A percentile compares a stretch with the other conserved stretches of the same genome.
Evolutionary conservation across 1,140 invertebrate genomes (phyloP).

Genomic region (Heliconius congener): DNA sequence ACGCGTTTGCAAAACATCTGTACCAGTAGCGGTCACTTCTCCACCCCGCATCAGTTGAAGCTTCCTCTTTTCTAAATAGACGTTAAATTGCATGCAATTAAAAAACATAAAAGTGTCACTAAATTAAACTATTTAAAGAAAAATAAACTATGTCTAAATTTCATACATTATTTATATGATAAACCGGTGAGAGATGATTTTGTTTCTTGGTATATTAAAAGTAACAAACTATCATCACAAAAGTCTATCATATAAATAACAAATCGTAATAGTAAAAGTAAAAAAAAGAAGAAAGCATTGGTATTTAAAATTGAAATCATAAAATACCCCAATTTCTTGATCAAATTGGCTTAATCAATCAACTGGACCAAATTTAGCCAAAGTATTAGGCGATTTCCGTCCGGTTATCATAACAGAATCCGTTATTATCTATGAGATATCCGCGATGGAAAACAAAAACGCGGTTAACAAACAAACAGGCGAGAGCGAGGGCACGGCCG

Average conservation of each 20-base stretch:
- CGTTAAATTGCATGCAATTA: constrained; percentile 45
- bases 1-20: constrained; percentile 4
- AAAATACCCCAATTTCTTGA: neutral
- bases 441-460: neutral
- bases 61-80: constrained; percentile 38
- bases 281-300: neutral
- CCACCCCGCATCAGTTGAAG: constrained; percentile 33
- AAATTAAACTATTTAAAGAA: constrained; percentile 24
- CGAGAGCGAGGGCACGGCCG: constrained; percentile 40
- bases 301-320: neutral
- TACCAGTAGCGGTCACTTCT: constrained; percentile 25
- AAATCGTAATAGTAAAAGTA: neutral
- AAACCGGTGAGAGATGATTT: neutral
- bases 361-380: neutral
- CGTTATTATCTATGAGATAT: neutral
- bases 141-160: constrained; percentile 24
- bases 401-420: neutral
- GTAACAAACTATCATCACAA: neutral
- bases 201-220: neutral
- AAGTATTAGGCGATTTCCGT: neutral
- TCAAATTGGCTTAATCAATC: neutral
- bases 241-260: neutral
- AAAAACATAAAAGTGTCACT: constrained; percentile 29
- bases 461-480: constrained; percentile 36
- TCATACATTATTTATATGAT: neutral